Evolutionary conservation across 1,140 invertebrate genomes (phyloP).

Genomic region (Zelostemma sp.): DNA sequence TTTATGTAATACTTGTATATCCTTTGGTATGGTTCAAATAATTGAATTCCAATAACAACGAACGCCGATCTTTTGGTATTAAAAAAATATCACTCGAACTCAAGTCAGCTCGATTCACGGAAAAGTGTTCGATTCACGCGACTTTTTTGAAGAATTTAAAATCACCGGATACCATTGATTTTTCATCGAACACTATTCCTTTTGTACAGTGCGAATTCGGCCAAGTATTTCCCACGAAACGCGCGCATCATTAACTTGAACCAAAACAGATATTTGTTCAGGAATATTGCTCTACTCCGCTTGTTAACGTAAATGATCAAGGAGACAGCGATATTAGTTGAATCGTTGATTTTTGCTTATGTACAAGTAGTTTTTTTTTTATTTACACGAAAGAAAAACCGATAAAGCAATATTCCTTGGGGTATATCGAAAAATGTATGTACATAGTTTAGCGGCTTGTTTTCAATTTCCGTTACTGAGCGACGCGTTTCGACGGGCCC

Average conservation of each 20-base stretch:
- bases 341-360: not conserved
- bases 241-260: not conserved
- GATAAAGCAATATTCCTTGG: not conserved
- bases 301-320: not conserved
- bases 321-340: no score
- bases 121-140: conserved; percentile 37
- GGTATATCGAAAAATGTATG: no score
- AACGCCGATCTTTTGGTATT: conserved; percentile 51
- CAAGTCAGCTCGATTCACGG: conserved; percentile 55
- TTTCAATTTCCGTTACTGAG: no score
- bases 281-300: not conserved
- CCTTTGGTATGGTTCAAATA: conserved; percentile 44
- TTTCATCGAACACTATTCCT: not conserved
- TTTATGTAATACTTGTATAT: conserved; percentile 24
- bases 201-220: not conserved
- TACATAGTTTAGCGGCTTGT: no score
- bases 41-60: conserved; percentile 49
- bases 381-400: not conserved
- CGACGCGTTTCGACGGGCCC: no score
- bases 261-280: not conserved
- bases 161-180: not conserved
- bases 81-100: conserved; percentile 60
- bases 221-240: not conserved
- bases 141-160: conserved; percentile 14
- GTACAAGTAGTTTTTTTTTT: not conserved